Evolutionary conservation across 2,888 invertebrate species (phyloP).

Genomic region (Margaritifera margaritifera): DNA sequence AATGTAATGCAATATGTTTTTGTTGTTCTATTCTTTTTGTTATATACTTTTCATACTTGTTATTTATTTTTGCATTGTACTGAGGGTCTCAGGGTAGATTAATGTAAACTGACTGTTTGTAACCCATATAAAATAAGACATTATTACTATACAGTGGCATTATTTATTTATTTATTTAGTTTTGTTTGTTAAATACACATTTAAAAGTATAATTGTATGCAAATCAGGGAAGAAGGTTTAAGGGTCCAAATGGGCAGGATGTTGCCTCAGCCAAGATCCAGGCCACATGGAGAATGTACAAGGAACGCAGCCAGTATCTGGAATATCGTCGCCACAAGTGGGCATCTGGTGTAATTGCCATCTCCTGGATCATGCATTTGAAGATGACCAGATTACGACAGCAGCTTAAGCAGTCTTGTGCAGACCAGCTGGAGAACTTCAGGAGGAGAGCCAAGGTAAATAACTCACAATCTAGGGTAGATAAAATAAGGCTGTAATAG

Average conservation of each 20-base stretch:
- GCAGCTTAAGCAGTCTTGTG: slow-evolving; percentile 62
- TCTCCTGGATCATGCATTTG: slow-evolving; percentile 72
- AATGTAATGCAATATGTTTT: no score
- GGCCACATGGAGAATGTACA: slow-evolving; percentile 65
- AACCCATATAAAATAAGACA: not conserved
- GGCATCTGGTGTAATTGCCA: slow-evolving; percentile 72
- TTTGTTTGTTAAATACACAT: not conserved
- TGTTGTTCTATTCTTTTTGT: no score
- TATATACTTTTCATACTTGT: no score
- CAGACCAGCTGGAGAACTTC: slow-evolving; percentile 66
- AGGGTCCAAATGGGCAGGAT: slow-evolving; percentile 62
- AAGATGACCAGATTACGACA: slow-evolving; percentile 69
- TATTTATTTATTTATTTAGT: not conserved
- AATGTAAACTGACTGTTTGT: no score
- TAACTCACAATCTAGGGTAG: no score
- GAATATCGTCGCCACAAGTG: slow-evolving; percentile 70
- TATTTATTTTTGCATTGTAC: no score
- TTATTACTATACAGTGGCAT: not conserved
- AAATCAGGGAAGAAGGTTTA: slow-evolving; percentile 65
- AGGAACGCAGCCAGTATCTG: slow-evolving; percentile 62
- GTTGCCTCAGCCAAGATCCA: slow-evolving; percentile 70
- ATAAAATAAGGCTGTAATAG: no score
- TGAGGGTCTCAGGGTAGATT: not conserved
- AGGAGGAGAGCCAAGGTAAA: slow-evolving; percentile 62
- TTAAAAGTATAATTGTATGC: not conserved